Evolutionary conservation across 1,140 invertebrate species (phyloP).

Genomic region (Dendroctonus ponderosae): DNA sequence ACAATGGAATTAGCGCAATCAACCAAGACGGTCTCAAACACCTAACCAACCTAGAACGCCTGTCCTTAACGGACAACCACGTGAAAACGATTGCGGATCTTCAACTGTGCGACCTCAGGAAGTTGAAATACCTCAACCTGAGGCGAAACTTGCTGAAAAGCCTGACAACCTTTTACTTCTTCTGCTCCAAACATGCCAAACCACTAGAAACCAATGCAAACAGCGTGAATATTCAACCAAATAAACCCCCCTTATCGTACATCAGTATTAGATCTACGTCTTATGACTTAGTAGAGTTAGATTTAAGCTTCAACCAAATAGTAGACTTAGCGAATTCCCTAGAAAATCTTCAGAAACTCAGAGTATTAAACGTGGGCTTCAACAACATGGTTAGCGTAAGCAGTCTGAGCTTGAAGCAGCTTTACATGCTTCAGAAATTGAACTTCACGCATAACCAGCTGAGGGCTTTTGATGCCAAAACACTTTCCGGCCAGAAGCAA

Average conservation of each 20-base stretch:
- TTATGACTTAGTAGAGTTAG: constrained; percentile 32
- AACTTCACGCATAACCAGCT: constrained; percentile 26
- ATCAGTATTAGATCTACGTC: constrained; percentile 4
- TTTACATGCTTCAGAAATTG: constrained; percentile 26
- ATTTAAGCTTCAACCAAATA: constrained; percentile 43
- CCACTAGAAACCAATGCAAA: constrained; percentile 17
- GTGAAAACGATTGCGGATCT: constrained; percentile 35
- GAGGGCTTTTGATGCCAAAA: constrained; percentile 19
- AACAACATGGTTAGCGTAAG: constrained; percentile 35
- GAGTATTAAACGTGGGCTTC: constrained; percentile 28
- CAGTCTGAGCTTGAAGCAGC: constrained; percentile 12
- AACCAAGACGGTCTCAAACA: constrained; percentile 30
- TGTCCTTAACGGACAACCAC: constrained; percentile 41
- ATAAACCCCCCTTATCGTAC: constrained; percentile 5
- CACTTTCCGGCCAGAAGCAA: constrained; percentile 24
- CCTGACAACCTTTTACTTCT: constrained; percentile 22
- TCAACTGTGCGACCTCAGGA: constrained; percentile 36
- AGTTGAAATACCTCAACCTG: constrained; percentile 36
- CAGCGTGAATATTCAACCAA: not conserved
- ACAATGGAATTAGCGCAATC: constrained; percentile 35
- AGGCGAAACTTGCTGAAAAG: constrained; percentile 28
- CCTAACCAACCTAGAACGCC: constrained; percentile 34
- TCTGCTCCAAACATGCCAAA: constrained; percentile 1
- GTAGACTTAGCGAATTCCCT: constrained; percentile 30
- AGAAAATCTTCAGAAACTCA: constrained; percentile 31